Base-by-base conservation (phyloP, 2,797 vertebrate species). In the Hypotaenidia philippensis region DNA sequence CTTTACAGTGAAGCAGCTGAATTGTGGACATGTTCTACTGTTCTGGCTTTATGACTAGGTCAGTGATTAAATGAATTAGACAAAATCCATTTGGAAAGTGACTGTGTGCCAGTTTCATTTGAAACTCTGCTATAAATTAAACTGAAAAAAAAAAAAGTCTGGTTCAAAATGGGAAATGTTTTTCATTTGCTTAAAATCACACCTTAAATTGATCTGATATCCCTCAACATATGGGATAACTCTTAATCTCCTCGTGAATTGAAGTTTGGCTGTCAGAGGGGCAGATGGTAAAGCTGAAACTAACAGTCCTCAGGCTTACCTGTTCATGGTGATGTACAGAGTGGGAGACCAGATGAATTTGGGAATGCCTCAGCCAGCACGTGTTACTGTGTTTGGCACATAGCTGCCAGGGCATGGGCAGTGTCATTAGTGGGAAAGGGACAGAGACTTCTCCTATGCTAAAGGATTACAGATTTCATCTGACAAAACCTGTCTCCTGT, bases 1-100 rank as follows among this genome's bases (percentile, higher is more conserved):
- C 34, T 75, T 83, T 27, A 40, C n/a, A 5, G 19, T 9, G 41
- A 21, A 34, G n/a, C 55, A 49, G 38, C 76, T 3, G 49, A 75
- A 25, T 18, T 61, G 32, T 68, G 68, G 59, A 22, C 44, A 19
- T 11, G 3, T 49, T 49, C 61, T 45, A 1, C 38, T n/a, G 47
- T 18, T 55, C 53, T 79, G 44, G 10, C 85, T 66, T 63, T 83
- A 72, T 0, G 21, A 40, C 29, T 68, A 59, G 44, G 38, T 59
- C 81, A 21, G 72, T 40, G 38, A 55, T 80, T 38, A 89, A 79
- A 66, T 12, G 9, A 61, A 75, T 40, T 76, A 70, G 52, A 59
- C 59, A 50, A 91, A 80, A 77, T 71, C 72, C 72, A 66, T 80
- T 93, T 93, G 85, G 63, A 89, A 78, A 50, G 68, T 25, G 72